These are phyloP conservation scores for Argynnis bischoffii DNA, from an alignment of 2,888 invertebrate species.

Conservation along the genomic window DNA sequence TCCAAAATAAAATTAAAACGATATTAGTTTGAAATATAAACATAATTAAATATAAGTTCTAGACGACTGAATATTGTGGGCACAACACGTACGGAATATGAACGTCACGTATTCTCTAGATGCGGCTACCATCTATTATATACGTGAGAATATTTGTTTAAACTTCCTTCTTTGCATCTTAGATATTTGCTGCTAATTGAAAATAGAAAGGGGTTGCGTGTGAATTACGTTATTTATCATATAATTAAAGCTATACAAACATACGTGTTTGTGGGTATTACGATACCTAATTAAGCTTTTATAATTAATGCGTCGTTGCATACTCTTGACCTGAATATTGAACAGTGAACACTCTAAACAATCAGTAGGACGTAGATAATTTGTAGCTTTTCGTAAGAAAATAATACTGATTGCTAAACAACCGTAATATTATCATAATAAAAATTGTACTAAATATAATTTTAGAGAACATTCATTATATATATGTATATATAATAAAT, in stretches of 20 bases:
- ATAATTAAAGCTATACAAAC: not conserved
- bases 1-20: not conserved
- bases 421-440: too few species aligned
- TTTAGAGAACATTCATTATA: not conserved
- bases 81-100: slow-evolving; percentile 57
- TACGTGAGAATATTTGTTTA: slow-evolving; percentile 77
- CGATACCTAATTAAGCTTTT: too few species aligned
- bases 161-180: slow-evolving; percentile 42
- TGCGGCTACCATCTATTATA: slow-evolving; percentile 58
- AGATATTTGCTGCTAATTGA: slow-evolving; percentile 24
- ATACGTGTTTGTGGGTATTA: not conserved
- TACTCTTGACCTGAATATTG: slow-evolving; percentile 27
- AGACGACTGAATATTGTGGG: slow-evolving; percentile 43
- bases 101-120: slow-evolving; percentile 63
- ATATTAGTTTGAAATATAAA: not conserved
- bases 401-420: too few species aligned
- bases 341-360: slow-evolving; percentile 20
- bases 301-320: not conserved
- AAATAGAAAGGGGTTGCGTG: slow-evolving; percentile 18
- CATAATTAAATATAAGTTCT: slow-evolving; percentile 24
- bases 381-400: too few species aligned
- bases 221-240: slow-evolving; percentile 7
- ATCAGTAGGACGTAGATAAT: slow-evolving; percentile 16
- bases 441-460: not conserved
- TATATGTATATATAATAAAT: not conserved